These are phyloP conservation scores for Alosa alosa DNA, from an alignment of 2,113 vertebrate genomes.

Conservation along the genomic window DNA sequence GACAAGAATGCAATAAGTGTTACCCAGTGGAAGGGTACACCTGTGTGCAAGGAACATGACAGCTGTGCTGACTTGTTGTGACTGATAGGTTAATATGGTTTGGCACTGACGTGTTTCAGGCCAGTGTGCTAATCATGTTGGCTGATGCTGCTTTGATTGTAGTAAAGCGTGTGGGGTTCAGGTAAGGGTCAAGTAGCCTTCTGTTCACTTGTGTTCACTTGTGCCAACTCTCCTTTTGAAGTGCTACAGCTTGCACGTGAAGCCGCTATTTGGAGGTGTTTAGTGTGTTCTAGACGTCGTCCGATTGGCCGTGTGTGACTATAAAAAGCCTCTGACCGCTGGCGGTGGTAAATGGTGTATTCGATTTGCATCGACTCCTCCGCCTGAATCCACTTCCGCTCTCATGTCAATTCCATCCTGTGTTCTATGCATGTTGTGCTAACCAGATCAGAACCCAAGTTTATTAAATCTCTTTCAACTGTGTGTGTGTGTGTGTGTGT, in stretches of 20 bases:
- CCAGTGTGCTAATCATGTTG: not conserved
- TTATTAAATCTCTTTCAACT: slow-evolving; percentile 47
- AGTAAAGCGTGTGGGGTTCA: not conserved
- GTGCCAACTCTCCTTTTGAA: not conserved
- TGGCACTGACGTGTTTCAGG: not conserved
- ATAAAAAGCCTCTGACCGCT: not conserved
- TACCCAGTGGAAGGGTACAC: not conserved
- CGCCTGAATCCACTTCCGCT: slow-evolving; percentile 39
- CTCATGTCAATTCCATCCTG: slow-evolving; percentile 36
- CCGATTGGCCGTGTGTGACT: not conserved
- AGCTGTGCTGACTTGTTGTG: not conserved
- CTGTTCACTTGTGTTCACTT: not conserved
- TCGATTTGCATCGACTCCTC: slow-evolving; percentile 45
- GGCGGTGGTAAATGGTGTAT: slow-evolving; percentile 6
- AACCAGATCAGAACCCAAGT: slow-evolving; percentile 42
- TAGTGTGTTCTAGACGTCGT: not conserved
- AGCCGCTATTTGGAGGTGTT: not conserved
- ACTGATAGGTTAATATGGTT: not conserved
- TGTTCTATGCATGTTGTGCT: slow-evolving; percentile 23
- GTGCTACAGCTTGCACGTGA: not conserved
- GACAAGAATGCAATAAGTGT: not conserved
- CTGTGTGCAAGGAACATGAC: not conserved
- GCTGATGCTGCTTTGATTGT: not conserved
- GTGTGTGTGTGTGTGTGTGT: slow-evolving; percentile 3
- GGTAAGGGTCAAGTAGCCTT: not conserved